Evolutionary conservation across 37 sponge, comb jelly and placozoan species (phyloP).

Genomic region (Ephydatia muelleri): DNA sequence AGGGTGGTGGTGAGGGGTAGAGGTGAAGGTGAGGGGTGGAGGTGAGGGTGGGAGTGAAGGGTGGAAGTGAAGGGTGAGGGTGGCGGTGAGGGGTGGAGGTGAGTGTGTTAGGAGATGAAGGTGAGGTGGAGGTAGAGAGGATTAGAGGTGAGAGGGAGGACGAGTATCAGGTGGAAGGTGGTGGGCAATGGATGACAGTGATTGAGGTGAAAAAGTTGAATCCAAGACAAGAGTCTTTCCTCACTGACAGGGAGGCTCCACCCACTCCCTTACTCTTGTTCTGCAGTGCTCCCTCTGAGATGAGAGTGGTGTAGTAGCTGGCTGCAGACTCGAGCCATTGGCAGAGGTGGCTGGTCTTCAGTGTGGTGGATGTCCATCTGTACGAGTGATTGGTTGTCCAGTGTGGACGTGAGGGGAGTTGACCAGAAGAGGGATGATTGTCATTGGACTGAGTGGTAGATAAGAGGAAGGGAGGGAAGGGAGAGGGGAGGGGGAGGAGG

Average conservation of each 20-base stretch:
- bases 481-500: background rate
- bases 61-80: no score
- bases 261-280: background rate
- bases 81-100: no score
- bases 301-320: conserved; percentile 69
- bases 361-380: conserved; percentile 44
- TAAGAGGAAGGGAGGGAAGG: background rate
- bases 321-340: conserved; percentile 88
- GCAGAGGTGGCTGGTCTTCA: conserved; percentile 85
- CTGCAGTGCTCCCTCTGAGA: background rate
- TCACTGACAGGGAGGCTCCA: background rate
- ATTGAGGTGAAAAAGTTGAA: background rate
- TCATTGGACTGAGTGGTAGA: no score
- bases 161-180: no score
- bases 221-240: background rate
- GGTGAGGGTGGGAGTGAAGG: no score
- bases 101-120: no score
- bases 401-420: conserved; percentile 51
- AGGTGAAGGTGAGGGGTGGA: no score
- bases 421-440: conserved; percentile 70
- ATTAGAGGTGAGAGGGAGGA: no score
- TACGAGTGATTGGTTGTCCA: conserved; percentile 48
- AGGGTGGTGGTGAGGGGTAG: no score
- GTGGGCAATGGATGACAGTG: no score
- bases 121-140: no score